Evolutionary conservation across 2,888 invertebrate species (phyloP).

Genomic region (Drosophila rellima): DNA sequence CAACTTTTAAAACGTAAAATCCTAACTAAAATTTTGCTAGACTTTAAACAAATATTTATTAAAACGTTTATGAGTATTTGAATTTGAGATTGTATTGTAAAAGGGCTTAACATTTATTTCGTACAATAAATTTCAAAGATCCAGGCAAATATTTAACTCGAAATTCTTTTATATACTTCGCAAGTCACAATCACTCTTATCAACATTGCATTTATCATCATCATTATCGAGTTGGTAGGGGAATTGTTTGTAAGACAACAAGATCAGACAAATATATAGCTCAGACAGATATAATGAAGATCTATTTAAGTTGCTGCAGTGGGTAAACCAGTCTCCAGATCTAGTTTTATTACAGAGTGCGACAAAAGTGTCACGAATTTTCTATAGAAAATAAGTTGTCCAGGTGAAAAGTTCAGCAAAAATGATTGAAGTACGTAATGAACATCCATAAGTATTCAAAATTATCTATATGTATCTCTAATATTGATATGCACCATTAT

Average conservation of each 20-base stretch:
- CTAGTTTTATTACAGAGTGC: constrained; percentile 26
- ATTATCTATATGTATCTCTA: constrained; percentile 21
- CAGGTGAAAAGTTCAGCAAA: constrained; percentile 11
- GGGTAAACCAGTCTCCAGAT: constrained; percentile 4
- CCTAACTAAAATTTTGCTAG: neutral
- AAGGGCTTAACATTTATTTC: constrained; percentile 31
- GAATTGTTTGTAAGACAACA: constrained; percentile 7
- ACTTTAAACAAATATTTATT: constrained; percentile 4
- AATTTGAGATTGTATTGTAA: constrained; percentile 25
- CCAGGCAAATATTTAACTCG: constrained; percentile 48
- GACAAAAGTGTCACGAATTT: constrained; percentile 5
- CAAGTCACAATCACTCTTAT: constrained; percentile 16
- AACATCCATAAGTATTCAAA: constrained; percentile 9
- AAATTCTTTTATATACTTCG: constrained; percentile 52
- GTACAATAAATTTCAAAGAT: constrained; percentile 39
- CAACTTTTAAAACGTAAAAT: neutral
- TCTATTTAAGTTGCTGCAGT: constrained; percentile 39
- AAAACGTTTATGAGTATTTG: constrained; percentile 14
- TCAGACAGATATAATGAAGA: constrained; percentile 1
- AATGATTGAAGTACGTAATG: constrained; percentile 58
- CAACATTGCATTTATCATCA: constrained; percentile 10
- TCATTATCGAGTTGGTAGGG: neutral
- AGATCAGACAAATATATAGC: constrained; percentile 23
- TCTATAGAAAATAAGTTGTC: neutral
- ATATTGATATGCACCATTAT: constrained; percentile 35